Percentiles rank a stretch among this genome's conserved stretches.
Conservation (phyloP, 64 coral and sea anemone genomes). For the Dendronephthya gigantea region DNA sequence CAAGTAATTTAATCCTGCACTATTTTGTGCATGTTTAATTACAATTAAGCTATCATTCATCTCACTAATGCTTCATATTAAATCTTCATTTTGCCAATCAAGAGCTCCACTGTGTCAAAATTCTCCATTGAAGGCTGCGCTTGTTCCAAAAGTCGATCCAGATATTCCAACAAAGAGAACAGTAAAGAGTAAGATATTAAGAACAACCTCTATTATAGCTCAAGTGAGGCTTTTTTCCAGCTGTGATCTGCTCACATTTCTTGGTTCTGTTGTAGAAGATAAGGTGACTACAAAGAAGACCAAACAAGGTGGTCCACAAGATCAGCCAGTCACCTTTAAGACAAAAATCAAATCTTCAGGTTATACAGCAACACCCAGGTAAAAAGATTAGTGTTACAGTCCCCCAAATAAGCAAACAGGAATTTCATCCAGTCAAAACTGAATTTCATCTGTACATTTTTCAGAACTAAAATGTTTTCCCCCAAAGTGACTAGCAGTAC, state of each 20-base stretch:
- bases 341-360: slow-evolving; percentile 90
- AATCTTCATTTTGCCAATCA: not conserved
- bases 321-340: slow-evolving; percentile 81
- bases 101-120: slow-evolving; percentile 63
- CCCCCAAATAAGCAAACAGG: not conserved
- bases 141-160: slow-evolving; percentile 49
- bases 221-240: too few species aligned
- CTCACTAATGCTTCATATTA: not conserved
- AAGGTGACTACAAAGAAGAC: slow-evolving; percentile 14
- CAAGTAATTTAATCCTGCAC: not conserved
- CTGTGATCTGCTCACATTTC: not conserved
- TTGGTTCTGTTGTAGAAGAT: not conserved
- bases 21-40: not conserved
- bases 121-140: slow-evolving; percentile 75
- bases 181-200: not conserved
- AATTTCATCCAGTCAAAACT: not conserved
- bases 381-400: not conserved
- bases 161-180: slow-evolving; percentile 41
- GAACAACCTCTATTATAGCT: too few species aligned
- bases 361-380: slow-evolving; percentile 65
- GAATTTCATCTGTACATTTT: not conserved
- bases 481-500: slow-evolving; percentile 50
- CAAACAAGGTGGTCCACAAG: slow-evolving; percentile 14
- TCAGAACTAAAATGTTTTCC: slow-evolving; percentile 82
- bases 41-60: not conserved